phyloP scores from a whole-genome alignment of 2,797 vertebrate genomes.

The Neopelma chrysocephalum region DNA sequence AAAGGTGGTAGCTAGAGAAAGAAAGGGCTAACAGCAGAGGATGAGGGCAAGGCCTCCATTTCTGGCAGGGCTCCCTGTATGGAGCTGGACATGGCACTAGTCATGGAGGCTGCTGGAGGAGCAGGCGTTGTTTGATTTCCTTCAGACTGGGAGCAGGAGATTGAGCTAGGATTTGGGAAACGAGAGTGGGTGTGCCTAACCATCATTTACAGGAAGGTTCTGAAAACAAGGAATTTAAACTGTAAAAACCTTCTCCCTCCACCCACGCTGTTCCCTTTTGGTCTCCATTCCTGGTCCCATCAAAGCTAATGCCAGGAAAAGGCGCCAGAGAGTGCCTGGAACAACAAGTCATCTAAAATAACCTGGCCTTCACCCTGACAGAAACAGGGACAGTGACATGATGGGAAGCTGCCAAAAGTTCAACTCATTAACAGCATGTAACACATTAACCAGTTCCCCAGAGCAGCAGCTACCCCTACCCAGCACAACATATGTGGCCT shows the following conservation, averaged over 20 bases:
- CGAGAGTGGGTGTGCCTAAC: not conserved
- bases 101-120: not conserved
- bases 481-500: not conserved
- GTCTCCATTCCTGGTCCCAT: not conserved
- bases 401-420: constrained; percentile 22
- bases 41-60: not conserved
- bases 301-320: not conserved
- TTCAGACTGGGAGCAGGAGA: not conserved
- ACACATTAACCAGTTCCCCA: constrained; percentile 50
- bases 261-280: not conserved
- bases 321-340: not conserved
- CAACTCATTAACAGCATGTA: constrained; percentile 31
- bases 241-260: not conserved
- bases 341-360: not conserved
- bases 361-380: constrained; percentile 40
- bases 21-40: not conserved
- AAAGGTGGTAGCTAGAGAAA: not conserved
- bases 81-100: not conserved
- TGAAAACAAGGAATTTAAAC: not conserved
- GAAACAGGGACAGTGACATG: constrained; percentile 45
- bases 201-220: not conserved
- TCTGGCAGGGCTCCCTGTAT: not conserved
- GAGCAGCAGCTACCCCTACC: not conserved
- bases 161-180: not conserved
- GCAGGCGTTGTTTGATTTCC: not conserved